These are phyloP conservation scores for Tethya wilhelma DNA, from an alignment of 37 sponge, comb jelly and placozoan species.

Conservation along the genomic window DNA sequence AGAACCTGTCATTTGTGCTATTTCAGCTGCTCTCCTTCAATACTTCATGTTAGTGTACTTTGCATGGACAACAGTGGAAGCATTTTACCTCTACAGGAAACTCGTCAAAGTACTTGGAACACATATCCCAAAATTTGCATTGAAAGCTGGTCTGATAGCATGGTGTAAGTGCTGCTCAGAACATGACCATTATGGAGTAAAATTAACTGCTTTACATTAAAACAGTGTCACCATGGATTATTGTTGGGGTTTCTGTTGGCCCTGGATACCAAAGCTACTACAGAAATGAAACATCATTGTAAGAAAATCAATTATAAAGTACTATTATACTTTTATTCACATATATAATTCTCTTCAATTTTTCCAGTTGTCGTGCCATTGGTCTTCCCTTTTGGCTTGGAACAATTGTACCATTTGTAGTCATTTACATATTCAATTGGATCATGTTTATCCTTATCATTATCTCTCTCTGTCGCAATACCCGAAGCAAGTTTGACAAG, in stretches of 20 bases:
- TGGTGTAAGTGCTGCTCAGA: slow-evolving; percentile 19
- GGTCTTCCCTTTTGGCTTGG: slow-evolving; percentile 7
- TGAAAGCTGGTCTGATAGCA: slow-evolving; percentile 2
- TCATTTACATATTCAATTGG: slow-evolving; percentile 29
- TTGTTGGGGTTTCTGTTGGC: slow-evolving; percentile 8
- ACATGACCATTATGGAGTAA: neutral
- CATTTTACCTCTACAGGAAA: no score
- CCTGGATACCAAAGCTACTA: slow-evolving; percentile 14
- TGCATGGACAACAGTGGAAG: slow-evolving; percentile 10
- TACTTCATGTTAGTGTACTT: slow-evolving; percentile 28
- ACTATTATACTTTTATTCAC: neutral
- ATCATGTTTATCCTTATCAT: no score
- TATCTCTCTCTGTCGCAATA: no score
- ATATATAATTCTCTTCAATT: neutral
- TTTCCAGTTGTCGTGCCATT: slow-evolving; percentile 22
- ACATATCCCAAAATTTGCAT: neutral
- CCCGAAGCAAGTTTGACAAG: no score
- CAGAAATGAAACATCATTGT: neutral
- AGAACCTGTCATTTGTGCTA: no score
- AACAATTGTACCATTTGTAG: no score
- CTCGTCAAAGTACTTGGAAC: neutral
- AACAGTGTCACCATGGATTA: slow-evolving; percentile 15
- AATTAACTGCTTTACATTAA: neutral
- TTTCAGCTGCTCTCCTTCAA: no score
- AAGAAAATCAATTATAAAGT: neutral